Evolutionary conservation across 2,797 vertebrate species (phyloP), one percentile per base, ranked within the genome.

Genomic region (Lacerta viridis): DNA sequence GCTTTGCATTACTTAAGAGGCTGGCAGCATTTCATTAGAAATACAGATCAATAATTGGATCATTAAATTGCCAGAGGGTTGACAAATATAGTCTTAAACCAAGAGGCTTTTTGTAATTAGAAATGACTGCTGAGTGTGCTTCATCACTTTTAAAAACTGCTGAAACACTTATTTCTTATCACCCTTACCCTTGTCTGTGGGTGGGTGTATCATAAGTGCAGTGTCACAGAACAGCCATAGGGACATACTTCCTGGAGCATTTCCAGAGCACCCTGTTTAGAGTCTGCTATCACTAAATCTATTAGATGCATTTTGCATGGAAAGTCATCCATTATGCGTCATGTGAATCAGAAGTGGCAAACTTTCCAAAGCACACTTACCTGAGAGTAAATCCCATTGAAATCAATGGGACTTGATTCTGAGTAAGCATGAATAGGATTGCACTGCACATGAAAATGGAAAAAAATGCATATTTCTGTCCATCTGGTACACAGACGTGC

Each of bases 61-160:
- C 69, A 85, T 83, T 92, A 90, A 93, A 89, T 17, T 93, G 80
- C 93, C n/a, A 88, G 46, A 86, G 29, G 68, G 72, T 20, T 85
- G 80, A 92, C 75, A 92, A 83, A 75, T 59, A 69, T 79, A 72
- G 39, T 83, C 64, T 91, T 86, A 88, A 87, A 17, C 41, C 81
- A 90, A 88, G 87, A 92, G 50, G n/a, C 80, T 13, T 89, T 76
- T 90, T 25, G 78, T 75, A 87, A 92, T 85, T 91, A n/a, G 75
- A 64, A 88, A 72, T 68, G 29, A 20, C 80, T 87, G 71, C 43
- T 91, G 87, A 88, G 79, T 81, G 91, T 66, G 55, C 55, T 92
- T 80, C 43, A 11, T 18, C 75, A 55, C 15, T 88, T 84, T 50
- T 85, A 29, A 90, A 84, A n/a, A 90, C 27, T 0, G 0, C 64